Evolutionary conservation across 2,888 invertebrate species (phyloP).

Genomic region (Drosophila anomelani): DNA sequence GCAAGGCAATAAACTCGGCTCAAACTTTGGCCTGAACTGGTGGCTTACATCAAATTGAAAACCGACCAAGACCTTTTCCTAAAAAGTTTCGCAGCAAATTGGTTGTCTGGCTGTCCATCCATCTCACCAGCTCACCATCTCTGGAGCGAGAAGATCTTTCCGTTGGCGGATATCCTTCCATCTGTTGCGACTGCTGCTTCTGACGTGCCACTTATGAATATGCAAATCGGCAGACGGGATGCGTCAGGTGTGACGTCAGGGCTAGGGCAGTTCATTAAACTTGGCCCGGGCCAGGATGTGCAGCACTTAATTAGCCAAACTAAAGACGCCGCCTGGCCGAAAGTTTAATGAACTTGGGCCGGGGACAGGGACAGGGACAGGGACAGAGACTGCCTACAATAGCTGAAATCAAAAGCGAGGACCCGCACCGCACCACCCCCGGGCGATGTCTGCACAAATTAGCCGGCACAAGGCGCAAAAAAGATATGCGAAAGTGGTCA

Average conservation of each 20-base stretch:
- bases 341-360: constrained; percentile 49
- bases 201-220: constrained; percentile 53
- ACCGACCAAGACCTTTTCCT: constrained; percentile 23
- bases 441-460: constrained; percentile 73
- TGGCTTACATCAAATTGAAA: constrained; percentile 52
- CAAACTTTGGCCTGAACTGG: constrained; percentile 28
- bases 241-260: constrained; percentile 62
- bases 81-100: constrained; percentile 52
- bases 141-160: neutral
- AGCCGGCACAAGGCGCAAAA: constrained; percentile 63
- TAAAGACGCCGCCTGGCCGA: constrained; percentile 30
- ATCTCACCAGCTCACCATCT: neutral
- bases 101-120: constrained; percentile 31
- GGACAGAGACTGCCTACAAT: constrained; percentile 14
- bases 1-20: constrained; percentile 28
- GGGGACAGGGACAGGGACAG: constrained; percentile 6
- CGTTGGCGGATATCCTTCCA: constrained; percentile 6
- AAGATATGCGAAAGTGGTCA: constrained; percentile 74
- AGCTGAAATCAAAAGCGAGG: constrained; percentile 58
- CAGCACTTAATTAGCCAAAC: constrained; percentile 66
- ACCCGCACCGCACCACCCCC: constrained; percentile 28
- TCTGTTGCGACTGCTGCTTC: constrained; percentile 31
- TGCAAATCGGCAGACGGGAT: constrained; percentile 59
- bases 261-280: constrained; percentile 65
- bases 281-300: constrained; percentile 45